phyloP scores from a whole-genome alignment of 2,113 vertebrate genomes.

The Psilopsiagon aymara region DNA sequence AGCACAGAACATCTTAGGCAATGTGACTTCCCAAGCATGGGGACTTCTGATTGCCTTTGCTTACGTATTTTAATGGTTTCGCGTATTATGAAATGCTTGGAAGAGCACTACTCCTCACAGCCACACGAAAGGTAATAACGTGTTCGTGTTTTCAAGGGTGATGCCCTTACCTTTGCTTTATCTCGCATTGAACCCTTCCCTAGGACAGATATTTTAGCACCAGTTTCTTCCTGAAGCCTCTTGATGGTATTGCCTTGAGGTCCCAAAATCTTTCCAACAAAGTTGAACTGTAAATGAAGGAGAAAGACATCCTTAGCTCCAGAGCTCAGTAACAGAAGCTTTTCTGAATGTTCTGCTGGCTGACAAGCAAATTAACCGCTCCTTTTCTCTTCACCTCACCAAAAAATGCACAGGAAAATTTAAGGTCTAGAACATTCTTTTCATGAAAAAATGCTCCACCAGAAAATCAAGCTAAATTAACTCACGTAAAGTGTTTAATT shows the following conservation, averaged over 20 bases:
- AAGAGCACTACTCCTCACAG: neutral
- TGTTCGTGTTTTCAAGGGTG: accelerated
- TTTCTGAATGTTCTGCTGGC: neutral
- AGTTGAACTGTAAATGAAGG: constrained; percentile 88
- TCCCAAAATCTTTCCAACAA: constrained; percentile 97
- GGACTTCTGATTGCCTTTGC: neutral
- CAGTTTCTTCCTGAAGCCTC: constrained; percentile 82
- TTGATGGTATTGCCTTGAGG: constrained; percentile 99
- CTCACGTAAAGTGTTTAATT: neutral
- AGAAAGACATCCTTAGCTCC: neutral
- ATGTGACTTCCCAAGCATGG: neutral
- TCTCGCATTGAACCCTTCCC: constrained; percentile 98
- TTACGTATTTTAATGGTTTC: neutral
- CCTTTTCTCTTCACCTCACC: neutral
- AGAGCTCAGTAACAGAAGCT: neutral
- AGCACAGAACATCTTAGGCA: neutral
- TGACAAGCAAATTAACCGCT: neutral
- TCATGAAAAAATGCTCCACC: neutral
- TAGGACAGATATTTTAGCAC: constrained; percentile 92
- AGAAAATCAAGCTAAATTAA: neutral
- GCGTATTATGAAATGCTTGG: neutral
- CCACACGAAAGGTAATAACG: accelerated
- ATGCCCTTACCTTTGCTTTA: constrained; percentile 86
- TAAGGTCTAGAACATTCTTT: neutral
- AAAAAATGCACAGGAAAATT: neutral